These are phyloP conservation scores for Drosophila chauvacae DNA, from an alignment of 1,140 invertebrate genomes.

Conservation along the genomic window DNA sequence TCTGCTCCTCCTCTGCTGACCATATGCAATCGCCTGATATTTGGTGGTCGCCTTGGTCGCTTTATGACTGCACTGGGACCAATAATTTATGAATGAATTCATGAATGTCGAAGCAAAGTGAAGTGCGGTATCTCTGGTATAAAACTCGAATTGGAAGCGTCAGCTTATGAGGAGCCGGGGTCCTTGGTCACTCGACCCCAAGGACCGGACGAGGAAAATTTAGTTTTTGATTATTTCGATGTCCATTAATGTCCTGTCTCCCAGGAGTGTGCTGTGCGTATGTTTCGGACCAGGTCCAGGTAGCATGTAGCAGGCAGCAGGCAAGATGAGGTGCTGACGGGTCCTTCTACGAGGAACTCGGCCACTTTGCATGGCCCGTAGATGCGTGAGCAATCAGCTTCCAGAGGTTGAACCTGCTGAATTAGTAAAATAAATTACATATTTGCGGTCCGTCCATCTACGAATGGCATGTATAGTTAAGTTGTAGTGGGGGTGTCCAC, in stretches of 20 bases:
- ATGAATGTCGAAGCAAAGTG: conserved; percentile 73
- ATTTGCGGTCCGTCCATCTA: conserved; percentile 39
- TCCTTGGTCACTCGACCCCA: conserved; percentile 44
- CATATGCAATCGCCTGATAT: conserved; percentile 78
- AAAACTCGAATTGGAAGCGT: conserved; percentile 63
- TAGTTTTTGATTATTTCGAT: conserved; percentile 80
- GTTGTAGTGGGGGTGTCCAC: neutral
- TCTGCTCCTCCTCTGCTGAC: conserved; percentile 19
- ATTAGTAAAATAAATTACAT: conserved; percentile 82
- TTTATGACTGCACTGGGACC: conserved; percentile 79
- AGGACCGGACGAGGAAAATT: conserved; percentile 67
- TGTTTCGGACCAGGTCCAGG: conserved; percentile 14
- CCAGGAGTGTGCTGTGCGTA: conserved; percentile 51
- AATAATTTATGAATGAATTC: conserved; percentile 83
- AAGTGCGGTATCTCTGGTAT: conserved; percentile 36
- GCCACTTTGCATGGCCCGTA: conserved; percentile 52
- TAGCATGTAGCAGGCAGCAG: conserved; percentile 1
- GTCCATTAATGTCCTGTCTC: conserved; percentile 76
- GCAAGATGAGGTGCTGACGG: conserved; percentile 35
- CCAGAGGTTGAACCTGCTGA: conserved; percentile 70
- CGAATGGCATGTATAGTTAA: conserved; percentile 14
- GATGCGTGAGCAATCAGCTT: conserved; percentile 59
- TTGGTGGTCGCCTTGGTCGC: conserved; percentile 69
- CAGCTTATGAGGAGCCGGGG: conserved; percentile 50
- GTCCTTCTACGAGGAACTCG: neutral